phyloP scores from a whole-genome alignment of 2,113 vertebrate genomes.

The Lepus timidus region DNA sequence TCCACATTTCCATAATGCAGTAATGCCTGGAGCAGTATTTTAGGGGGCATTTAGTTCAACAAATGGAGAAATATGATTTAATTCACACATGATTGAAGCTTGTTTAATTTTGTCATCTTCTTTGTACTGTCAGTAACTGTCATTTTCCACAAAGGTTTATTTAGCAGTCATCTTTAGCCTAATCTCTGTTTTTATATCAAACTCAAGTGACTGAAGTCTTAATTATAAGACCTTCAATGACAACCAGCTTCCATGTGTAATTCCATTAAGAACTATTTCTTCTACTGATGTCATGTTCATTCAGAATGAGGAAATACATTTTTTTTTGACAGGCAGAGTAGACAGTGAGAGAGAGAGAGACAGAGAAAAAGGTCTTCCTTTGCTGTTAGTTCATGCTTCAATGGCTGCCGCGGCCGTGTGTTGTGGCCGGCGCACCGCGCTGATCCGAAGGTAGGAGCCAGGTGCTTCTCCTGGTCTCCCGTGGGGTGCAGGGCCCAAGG shows the following conservation, averaged over 20 bases:
- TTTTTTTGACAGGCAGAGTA: background rate
- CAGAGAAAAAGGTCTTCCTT: too few species aligned
- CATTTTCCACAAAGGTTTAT: background rate
- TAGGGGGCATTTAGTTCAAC: background rate
- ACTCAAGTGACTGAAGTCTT: background rate
- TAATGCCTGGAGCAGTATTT: background rate
- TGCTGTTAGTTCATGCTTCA: too few species aligned
- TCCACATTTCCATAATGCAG: background rate
- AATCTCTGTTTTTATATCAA: background rate
- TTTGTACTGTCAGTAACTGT: background rate
- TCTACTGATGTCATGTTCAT: background rate
- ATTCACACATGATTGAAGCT: background rate
- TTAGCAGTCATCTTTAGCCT: background rate
- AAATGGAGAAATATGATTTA: background rate
- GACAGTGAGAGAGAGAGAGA: too few species aligned
- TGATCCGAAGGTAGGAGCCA: too few species aligned
- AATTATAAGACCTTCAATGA: background rate
- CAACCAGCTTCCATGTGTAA: background rate
- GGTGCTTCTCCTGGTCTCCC: too few species aligned
- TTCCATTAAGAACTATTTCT: background rate
- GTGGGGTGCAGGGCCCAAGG: too few species aligned
- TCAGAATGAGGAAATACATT: background rate
- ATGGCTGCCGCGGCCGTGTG: too few species aligned
- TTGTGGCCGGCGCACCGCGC: too few species aligned
- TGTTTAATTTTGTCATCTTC: background rate